Conservation (phyloP, 2,888 invertebrate genomes). For the Aplocera efformata region DNA sequence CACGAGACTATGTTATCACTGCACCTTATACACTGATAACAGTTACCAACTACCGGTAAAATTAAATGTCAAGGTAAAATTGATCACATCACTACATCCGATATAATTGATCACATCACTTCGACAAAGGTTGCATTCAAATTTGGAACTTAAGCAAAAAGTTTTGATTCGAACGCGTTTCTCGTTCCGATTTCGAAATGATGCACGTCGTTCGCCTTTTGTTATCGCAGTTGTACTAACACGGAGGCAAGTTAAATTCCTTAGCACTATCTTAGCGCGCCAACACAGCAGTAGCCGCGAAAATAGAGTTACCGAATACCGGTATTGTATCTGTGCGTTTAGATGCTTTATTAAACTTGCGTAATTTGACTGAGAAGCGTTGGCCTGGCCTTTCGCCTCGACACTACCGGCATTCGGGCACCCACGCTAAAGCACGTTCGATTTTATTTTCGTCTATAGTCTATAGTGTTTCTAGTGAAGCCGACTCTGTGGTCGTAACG, state of each 20-base stretch:
- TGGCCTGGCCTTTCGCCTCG: constrained; percentile 48
- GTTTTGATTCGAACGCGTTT: constrained; percentile 22
- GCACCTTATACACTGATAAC: constrained; percentile 25
- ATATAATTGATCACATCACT: constrained; percentile 23
- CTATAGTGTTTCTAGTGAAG: constrained; percentile 23
- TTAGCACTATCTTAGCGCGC: constrained; percentile 49
- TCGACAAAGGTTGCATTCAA: constrained; percentile 24
- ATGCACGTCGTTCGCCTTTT: constrained; percentile 56
- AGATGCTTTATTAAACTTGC: constrained; percentile 51
- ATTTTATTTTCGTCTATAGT: constrained; percentile 59
- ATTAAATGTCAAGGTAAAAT: constrained; percentile 9
- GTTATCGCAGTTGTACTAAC: constrained; percentile 65
- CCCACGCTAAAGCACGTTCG: constrained; percentile 44
- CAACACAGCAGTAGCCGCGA: constrained; percentile 54
- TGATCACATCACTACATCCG: constrained; percentile 21
- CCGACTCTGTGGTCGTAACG: constrained; percentile 37
- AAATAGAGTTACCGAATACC: constrained; percentile 56
- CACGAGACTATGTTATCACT: constrained; percentile 13
- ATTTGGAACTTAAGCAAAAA: constrained; percentile 23
- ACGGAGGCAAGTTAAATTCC: constrained; percentile 46
- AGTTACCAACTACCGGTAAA: constrained; percentile 6
- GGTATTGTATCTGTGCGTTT: constrained; percentile 46
- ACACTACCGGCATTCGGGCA: constrained; percentile 49
- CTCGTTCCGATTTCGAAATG: constrained; percentile 25
- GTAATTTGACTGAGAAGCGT: constrained; percentile 46